Conservation (phyloP, 2,113 vertebrate species). For the Nycticorax nycticorax region DNA sequence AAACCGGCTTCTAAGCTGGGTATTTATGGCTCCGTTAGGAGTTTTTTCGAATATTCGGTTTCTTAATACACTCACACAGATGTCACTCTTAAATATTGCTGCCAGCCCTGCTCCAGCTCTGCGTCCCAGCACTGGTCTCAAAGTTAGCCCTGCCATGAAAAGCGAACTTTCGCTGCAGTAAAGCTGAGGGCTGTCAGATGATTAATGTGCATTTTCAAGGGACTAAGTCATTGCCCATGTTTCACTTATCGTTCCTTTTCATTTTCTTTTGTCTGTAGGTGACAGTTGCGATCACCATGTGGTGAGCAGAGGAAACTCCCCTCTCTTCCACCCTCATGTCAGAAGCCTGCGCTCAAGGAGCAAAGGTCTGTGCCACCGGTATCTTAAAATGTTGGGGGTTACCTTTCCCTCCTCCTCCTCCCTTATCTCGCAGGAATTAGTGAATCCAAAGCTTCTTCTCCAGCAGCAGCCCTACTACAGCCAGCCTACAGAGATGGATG, state of each 20-base stretch:
- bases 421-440: background rate
- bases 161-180: background rate
- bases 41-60: background rate
- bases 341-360: background rate
- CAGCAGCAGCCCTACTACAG: background rate
- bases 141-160: background rate
- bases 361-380: background rate
- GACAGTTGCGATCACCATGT: constrained; percentile 35
- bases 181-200: background rate
- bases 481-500: background rate
- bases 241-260: constrained; percentile 17
- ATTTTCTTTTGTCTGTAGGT: constrained; percentile 61
- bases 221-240: background rate
- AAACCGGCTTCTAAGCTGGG: background rate
- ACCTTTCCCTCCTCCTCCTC: background rate
- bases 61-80: background rate
- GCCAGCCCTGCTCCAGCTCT: background rate
- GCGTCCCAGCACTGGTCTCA: background rate
- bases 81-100: background rate
- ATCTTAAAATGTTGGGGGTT: background rate
- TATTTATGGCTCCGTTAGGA: background rate
- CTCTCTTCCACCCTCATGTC: background rate
- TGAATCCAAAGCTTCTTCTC: background rate
- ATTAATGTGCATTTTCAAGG: constrained; percentile 26
- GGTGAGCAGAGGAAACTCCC: constrained; percentile 40